Evolutionary conservation across 1,140 invertebrate species (phyloP).

Genomic region (Pseudomyrmex cubaensis): DNA sequence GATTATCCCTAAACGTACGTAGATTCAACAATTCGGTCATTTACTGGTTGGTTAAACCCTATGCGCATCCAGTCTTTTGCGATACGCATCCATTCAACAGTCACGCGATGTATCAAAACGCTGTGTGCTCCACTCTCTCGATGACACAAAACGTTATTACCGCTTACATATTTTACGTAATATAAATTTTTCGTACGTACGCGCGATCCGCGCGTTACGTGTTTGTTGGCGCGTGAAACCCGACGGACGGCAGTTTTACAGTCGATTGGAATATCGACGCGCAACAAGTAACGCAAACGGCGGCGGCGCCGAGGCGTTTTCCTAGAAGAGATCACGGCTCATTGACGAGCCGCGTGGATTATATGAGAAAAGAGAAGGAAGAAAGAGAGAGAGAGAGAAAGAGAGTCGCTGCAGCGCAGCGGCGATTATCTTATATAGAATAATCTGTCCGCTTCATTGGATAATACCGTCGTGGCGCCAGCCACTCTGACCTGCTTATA

Average conservation of each 20-base stretch:
- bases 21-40: too few relatives aligned
- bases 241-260: conserved; percentile 39
- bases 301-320: conserved; percentile 38
- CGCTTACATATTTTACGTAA: conserved; percentile 10
- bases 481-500: conserved; percentile 62
- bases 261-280: conserved; percentile 46
- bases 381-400: conserved; percentile 31
- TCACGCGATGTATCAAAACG: neutral
- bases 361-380: conserved; percentile 59
- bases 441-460: conserved; percentile 76
- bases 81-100: neutral
- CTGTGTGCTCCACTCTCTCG: too few relatives aligned
- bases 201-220: neutral
- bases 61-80: too few relatives aligned
- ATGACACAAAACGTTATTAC: too few relatives aligned
- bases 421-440: conserved; percentile 77
- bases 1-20: too few relatives aligned
- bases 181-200: conserved; percentile 1
- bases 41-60: too few relatives aligned
- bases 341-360: conserved; percentile 50
- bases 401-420: conserved; percentile 63
- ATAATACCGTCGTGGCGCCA: conserved; percentile 77
- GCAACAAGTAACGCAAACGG: conserved; percentile 53
- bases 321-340: conserved; percentile 59
- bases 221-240: conserved; percentile 10